Percentiles rank a stretch among this genome's conserved stretches.
Conservation (phyloP, 2,888 invertebrate genomes). For the Patella depressa region DNA sequence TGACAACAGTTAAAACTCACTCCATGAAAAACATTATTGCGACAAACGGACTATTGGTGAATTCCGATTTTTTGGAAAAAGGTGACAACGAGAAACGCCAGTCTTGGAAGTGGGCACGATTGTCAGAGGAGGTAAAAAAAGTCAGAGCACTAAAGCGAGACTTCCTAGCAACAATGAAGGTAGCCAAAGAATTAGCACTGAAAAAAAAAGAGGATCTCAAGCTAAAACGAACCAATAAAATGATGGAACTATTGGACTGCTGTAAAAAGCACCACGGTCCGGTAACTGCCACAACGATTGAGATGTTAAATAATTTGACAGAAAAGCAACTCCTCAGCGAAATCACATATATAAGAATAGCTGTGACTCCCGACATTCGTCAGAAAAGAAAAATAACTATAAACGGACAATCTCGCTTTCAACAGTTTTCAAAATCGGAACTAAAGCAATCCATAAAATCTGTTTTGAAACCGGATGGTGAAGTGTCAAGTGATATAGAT, state of each 20-base stretch:
- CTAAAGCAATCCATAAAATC: neutral
- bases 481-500: neutral
- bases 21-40: neutral
- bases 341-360: too few species aligned
- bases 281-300: neutral
- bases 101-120: neutral
- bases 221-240: neutral
- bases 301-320: neutral
- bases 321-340: too few species aligned
- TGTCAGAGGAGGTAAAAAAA: neutral
- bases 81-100: neutral
- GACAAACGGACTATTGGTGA: neutral
- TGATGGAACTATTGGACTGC: neutral
- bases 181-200: neutral
- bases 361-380: too few species aligned
- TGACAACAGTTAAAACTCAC: neutral
- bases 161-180: neutral
- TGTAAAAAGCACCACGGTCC: neutral
- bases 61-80: neutral
- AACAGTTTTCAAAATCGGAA: neutral
- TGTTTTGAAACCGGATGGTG: neutral
- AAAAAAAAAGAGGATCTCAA: neutral
- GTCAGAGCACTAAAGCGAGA: neutral
- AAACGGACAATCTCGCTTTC: neutral
- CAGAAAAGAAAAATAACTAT: neutral